Evolutionary conservation across 2,797 vertebrate genomes (phyloP).

Genomic region (Taeniopygia guttata): DNA sequence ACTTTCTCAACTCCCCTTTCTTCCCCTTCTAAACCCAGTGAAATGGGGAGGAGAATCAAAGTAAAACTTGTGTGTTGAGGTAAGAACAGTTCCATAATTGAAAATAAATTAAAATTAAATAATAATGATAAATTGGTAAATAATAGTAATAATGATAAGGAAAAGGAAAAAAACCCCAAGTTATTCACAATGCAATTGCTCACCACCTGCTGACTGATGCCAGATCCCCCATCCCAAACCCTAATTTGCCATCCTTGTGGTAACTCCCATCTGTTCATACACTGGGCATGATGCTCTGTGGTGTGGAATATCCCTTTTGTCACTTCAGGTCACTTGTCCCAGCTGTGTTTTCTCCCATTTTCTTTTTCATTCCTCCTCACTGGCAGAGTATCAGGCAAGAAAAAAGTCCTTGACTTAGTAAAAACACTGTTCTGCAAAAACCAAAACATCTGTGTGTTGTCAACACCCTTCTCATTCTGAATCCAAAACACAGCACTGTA

Average conservation of each 20-base stretch:
- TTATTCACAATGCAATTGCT: not conserved
- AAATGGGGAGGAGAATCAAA: not conserved
- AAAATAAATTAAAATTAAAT: not conserved
- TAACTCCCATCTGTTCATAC: accelerated
- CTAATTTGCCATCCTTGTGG: accelerated
- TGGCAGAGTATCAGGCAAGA: not conserved
- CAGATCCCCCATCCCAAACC: not conserved
- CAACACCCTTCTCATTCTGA: accelerated
- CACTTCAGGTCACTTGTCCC: too few relatives aligned
- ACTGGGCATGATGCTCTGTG: accelerated
- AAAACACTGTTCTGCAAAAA: not conserved
- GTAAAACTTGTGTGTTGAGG: not conserved
- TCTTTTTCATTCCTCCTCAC: not conserved
- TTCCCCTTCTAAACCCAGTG: accelerated
- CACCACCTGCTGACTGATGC: too few relatives aligned
- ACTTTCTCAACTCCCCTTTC: not conserved
- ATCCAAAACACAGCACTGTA: not conserved
- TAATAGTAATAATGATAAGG: not conserved
- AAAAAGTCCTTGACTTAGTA: not conserved
- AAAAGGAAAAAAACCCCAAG: not conserved
- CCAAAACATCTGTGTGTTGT: not conserved
- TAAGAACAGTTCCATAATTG: not conserved
- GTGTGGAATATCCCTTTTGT: not conserved
- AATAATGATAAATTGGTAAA: not conserved
- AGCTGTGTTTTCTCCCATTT: too few relatives aligned